Evolutionary conservation across 2,113 vertebrate genomes (phyloP).

Genomic region (Cygnus buccinator): DNA sequence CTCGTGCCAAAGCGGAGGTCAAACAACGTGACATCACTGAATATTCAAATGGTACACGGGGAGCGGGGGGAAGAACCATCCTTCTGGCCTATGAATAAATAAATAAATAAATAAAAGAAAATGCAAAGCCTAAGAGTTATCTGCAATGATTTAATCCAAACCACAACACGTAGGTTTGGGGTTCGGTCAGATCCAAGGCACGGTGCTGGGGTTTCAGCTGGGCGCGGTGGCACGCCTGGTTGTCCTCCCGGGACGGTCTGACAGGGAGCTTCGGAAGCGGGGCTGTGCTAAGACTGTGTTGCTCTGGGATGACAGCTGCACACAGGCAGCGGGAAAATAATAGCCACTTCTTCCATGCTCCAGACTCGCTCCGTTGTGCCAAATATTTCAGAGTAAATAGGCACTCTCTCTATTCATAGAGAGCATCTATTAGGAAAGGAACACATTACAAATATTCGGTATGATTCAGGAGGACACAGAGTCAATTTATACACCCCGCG

Average conservation of each 20-base stretch:
- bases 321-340: conserved; percentile 43
- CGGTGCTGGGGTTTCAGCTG: neutral
- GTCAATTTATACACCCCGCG: conserved; percentile 49
- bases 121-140: neutral
- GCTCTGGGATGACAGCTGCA: conserved; percentile 49
- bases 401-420: conserved; percentile 61
- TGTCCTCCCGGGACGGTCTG: neutral
- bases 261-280: neutral
- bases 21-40: conserved; percentile 38
- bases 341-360: conserved; percentile 57
- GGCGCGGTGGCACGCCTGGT: neutral
- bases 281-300: conserved; percentile 16
- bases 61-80: neutral
- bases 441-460: conserved; percentile 64
- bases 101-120: neutral
- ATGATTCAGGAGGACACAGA: conserved; percentile 67
- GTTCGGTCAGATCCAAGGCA: conserved; percentile 2
- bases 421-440: conserved; percentile 70
- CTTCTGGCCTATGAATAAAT: neutral
- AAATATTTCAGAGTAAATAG: conserved; percentile 41
- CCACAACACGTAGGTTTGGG: neutral
- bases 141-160: neutral
- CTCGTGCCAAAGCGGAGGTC: neutral
- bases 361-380: conserved; percentile 15
- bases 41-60: neutral